These are phyloP conservation scores for Cephalopachus bancanus DNA, from an alignment of 2,797 vertebrate genomes.

Conservation along the genomic window DNA sequence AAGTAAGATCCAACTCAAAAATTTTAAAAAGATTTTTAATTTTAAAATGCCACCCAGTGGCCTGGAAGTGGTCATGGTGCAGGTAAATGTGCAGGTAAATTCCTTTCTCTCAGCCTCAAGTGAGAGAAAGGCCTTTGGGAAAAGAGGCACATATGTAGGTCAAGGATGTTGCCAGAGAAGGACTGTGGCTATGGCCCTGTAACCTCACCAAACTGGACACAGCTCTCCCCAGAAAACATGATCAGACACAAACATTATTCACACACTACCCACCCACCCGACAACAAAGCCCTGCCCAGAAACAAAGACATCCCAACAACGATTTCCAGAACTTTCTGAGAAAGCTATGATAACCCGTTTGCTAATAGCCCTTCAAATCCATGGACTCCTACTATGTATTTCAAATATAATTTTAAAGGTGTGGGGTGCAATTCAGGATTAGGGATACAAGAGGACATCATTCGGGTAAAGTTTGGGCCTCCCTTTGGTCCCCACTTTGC, in stretches of 20 bases:
- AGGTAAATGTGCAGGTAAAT: neutral
- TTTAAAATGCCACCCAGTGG: neutral
- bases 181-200: rapidly evolving
- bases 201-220: neutral
- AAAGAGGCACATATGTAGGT: neutral
- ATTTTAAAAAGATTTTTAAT: neutral
- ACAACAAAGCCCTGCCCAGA: neutral
- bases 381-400: neutral
- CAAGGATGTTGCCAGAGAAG: neutral
- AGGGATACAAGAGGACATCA: too few relatives aligned
- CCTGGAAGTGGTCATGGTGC: neutral
- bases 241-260: neutral
- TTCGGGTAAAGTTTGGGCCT: too few relatives aligned
- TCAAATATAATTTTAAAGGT: neutral
- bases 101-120: neutral
- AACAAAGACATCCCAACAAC: neutral
- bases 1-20: too few relatives aligned
- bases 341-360: neutral
- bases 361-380: neutral
- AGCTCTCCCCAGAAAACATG: neutral
- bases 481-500: too few relatives aligned
- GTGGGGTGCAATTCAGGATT: too few relatives aligned
- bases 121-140: neutral
- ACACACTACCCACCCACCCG: too few relatives aligned
- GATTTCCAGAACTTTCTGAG: neutral